Base-by-base conservation (phyloP, 2,113 vertebrate species). In the Scolopax mira region DNA sequence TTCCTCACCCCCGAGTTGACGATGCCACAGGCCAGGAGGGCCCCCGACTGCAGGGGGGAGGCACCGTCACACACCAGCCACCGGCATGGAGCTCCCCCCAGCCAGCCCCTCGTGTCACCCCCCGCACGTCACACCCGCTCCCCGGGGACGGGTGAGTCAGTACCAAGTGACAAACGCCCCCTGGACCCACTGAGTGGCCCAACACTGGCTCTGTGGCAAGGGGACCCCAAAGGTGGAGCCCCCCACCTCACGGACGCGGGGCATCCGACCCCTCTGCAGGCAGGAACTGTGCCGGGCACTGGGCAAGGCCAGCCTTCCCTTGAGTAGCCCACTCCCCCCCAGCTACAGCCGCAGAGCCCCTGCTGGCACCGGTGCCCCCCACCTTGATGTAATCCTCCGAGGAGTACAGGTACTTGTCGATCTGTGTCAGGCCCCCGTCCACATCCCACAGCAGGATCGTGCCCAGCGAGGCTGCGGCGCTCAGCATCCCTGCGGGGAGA, bases 381-480 rank as follows among this genome's bases (percentile, higher is more conserved):
- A 99, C 99, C 99, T 99, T 99, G 91, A 99, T 99, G 94, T 99
- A 99, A 97, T 99, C 99, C 89, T 99, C 99, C 0, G 99, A 99
- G 6, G 99, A 99, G 92, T 99, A 99, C 25, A 99, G 98, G 90
- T 99, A 99, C 94, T 99, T 99, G 97, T 99, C 99, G 0, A 99
- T 99, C 97, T 99, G 99, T 0, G 99, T 99, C 69, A 99, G 98
- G 33, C 99, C 99, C 11, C 99, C 99, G 0, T 99, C 99, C 83
- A 99, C 99, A 0, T 99, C 99, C 99, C 99, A 99, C 54, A 99
- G 96, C 72, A 99, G 98, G 85, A 99, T 99, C 93, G 99, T 99
- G 57, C 99, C 99, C 94, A 99, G 97, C 0, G 99, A 99, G 4
- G 99, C 99, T 28, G 99, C 99, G 73, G 99, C 99, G 48, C 99